phyloP scores from a whole-genome alignment of 2,888 invertebrate genomes.

The Megaustenia siamemsis region DNA sequence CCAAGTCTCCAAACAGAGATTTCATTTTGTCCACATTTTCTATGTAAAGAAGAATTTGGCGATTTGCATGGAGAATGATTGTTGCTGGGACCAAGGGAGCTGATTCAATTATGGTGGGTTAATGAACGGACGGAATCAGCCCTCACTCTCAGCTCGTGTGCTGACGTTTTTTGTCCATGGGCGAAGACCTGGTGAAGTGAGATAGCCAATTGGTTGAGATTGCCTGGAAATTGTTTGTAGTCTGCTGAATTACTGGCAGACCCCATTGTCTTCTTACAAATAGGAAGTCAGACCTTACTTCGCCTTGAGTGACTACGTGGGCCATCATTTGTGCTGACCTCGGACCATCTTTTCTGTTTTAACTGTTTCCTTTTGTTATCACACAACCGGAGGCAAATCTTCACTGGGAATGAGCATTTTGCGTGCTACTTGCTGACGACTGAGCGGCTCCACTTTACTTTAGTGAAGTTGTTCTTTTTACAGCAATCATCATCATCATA shows the following conservation, averaged over 20 bases:
- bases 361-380: neutral
- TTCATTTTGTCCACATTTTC: conserved; percentile 1
- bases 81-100: neutral
- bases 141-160: neutral
- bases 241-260: conserved; percentile 11
- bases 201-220: conserved; percentile 43
- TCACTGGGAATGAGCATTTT: neutral
- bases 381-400: neutral
- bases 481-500: too few relatives aligned
- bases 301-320: neutral
- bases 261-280: neutral
- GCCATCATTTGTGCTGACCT: neutral
- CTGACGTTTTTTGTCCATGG: conserved; percentile 23
- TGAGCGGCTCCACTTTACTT: neutral
- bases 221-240: conserved; percentile 42
- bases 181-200: conserved; percentile 3
- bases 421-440: neutral
- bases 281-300: neutral
- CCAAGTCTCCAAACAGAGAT: conserved; percentile 8
- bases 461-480: too few relatives aligned
- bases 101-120: conserved; percentile 30
- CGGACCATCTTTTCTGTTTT: neutral
- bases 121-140: conserved; percentile 35
- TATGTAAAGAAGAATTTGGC: conserved; percentile 41
- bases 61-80: conserved; percentile 13